Conservation (phyloP, 2,888 invertebrate species). For the Andrena minutula region DNA sequence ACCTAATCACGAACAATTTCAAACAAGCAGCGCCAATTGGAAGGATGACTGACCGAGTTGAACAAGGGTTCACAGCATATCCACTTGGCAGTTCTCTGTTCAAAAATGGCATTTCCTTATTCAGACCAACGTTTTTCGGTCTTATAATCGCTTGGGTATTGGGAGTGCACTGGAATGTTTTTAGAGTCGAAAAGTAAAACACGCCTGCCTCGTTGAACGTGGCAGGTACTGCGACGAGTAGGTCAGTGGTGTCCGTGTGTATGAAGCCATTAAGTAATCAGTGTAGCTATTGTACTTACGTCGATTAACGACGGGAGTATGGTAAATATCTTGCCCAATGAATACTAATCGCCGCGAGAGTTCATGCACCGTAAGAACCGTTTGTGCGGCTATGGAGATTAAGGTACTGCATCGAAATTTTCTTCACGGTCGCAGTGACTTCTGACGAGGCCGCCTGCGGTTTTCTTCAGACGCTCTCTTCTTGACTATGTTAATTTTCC, state of each 20-base stretch:
- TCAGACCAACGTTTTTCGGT: slow-evolving; percentile 7
- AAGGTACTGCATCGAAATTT: not conserved
- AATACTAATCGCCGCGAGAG: slow-evolving; percentile 49
- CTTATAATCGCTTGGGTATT: not conserved
- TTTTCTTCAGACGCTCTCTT: not conserved
- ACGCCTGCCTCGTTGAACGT: not conserved
- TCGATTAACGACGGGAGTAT: slow-evolving; percentile 50
- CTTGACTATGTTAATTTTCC: not conserved
- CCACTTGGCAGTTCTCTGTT: slow-evolving; percentile 42
- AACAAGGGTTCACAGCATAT: slow-evolving; percentile 50
- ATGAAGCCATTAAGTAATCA: slow-evolving; percentile 59
- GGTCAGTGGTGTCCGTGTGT: slow-evolving; percentile 44
- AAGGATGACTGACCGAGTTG: slow-evolving; percentile 60
- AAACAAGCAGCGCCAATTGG: slow-evolving; percentile 61
- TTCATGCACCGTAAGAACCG: slow-evolving; percentile 35
- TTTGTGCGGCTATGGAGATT: slow-evolving; percentile 4
- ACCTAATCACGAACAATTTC: slow-evolving; percentile 55
- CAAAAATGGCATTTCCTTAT: slow-evolving; percentile 43
- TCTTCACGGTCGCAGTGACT: not conserved
- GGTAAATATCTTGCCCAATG: slow-evolving; percentile 54
- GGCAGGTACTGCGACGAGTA: slow-evolving; percentile 16
- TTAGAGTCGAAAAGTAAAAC: not conserved
- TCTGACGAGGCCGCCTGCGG: not conserved
- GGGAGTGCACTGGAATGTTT: not conserved
- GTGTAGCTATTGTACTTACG: slow-evolving; percentile 54